Percentiles rank a stretch among this genome's conserved stretches.
phyloP scores from a whole-genome alignment of 2,888 invertebrate species.

The Drosophila bunnanda region DNA sequence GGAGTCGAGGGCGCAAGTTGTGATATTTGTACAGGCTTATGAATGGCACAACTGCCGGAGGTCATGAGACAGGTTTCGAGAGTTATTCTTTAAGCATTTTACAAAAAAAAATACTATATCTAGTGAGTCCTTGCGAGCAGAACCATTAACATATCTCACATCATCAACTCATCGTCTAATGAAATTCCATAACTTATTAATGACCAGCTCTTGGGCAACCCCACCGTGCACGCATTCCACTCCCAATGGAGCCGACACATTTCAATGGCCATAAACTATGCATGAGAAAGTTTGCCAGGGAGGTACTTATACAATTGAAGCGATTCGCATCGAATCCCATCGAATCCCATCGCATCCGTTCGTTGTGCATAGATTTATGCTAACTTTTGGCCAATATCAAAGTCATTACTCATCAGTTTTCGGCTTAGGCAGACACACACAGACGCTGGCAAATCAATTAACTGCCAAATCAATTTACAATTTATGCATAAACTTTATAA shows the following conservation, averaged over 20 bases:
- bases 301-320: slow-evolving; percentile 35
- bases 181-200: slow-evolving; percentile 43
- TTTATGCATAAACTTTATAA: slow-evolving; percentile 80
- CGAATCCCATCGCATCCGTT: not conserved
- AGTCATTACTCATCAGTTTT: slow-evolving; percentile 48
- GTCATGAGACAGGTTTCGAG: not conserved
- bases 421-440: slow-evolving; percentile 19
- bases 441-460: slow-evolving; percentile 67
- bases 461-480: slow-evolving; percentile 78
- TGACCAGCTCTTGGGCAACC: not conserved
- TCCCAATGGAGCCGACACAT: slow-evolving; percentile 55
- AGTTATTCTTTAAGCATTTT: not conserved
- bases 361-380: slow-evolving; percentile 30
- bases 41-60: slow-evolving; percentile 11
- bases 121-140: not conserved
- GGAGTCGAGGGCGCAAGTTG: slow-evolving; percentile 47
- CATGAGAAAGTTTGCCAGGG: slow-evolving; percentile 46
- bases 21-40: slow-evolving; percentile 45
- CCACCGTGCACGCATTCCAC: slow-evolving; percentile 1
- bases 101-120: not conserved
- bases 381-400: slow-evolving; percentile 49
- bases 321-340: slow-evolving; percentile 21
- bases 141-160: slow-evolving; percentile 19
- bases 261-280: slow-evolving; percentile 61
- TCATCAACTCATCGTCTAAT: slow-evolving; percentile 22